Conservation (phyloP, 2,888 invertebrate genomes). For the Incurvaria masculella region DNA sequence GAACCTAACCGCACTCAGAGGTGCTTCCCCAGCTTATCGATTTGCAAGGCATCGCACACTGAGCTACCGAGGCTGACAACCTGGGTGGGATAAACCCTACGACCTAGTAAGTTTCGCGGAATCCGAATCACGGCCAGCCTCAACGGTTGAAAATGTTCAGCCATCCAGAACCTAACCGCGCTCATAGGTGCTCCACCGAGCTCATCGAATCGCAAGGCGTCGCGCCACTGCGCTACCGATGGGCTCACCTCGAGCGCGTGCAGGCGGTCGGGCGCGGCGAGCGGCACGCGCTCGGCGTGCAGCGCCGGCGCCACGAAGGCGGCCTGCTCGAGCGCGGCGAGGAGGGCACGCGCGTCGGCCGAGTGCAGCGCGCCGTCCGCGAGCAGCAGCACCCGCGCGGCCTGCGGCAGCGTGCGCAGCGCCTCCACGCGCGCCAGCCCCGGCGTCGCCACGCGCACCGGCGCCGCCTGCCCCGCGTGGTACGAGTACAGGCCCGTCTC, state of each 20-base stretch:
- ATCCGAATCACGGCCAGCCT: no score
- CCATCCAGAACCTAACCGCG: no score
- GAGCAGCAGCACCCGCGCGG: background rate
- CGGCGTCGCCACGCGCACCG: background rate
- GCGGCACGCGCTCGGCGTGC: background rate
- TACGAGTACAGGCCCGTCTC: conserved; percentile 9
- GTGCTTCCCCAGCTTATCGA: no score
- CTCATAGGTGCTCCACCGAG: no score
- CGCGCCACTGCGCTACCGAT: no score
- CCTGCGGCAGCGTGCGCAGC: background rate
- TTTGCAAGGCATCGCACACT: no score
- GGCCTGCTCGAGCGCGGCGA: background rate
- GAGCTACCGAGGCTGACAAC: no score
- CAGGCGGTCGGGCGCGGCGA: background rate
- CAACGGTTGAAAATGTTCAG: no score
- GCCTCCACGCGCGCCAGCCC: background rate
- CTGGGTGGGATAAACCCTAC: no score
- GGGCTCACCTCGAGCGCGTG: background rate
- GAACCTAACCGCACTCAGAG: no score
- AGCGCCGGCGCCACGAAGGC: conserved; percentile 2
- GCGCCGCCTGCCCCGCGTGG: background rate
- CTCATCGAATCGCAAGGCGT: no score
- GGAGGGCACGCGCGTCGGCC: background rate
- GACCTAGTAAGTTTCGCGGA: no score
- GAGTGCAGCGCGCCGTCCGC: background rate